Conservation (phyloP, 1,140 invertebrate species). For the Caerostris extrusa region DNA sequence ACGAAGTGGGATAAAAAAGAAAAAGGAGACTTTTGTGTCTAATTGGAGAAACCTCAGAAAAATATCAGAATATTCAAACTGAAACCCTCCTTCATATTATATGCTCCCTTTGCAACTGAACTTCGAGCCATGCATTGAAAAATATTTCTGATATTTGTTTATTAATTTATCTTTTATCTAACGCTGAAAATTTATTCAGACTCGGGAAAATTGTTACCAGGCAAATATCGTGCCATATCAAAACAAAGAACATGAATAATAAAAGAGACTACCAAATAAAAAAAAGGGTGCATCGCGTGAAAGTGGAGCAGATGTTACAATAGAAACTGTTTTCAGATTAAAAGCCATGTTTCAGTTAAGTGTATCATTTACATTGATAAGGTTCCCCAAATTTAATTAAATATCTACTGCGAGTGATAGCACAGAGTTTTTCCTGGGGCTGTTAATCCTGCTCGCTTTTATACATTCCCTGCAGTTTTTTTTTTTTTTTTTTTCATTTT, state of each 20-base stretch:
- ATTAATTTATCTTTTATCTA: too few species aligned
- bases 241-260: not conserved
- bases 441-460: not conserved
- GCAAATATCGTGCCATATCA: not conserved
- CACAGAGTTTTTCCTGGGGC: not conserved
- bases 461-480: not conserved
- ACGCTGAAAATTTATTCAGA: too few species aligned
- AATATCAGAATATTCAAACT: too few species aligned
- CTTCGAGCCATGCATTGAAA: too few species aligned
- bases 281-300: not conserved
- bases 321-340: not conserved
- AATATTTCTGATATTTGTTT: too few species aligned
- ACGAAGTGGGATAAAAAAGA: too few species aligned
- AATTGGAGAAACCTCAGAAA: too few species aligned
- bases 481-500: not conserved
- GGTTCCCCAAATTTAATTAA: conserved; percentile 31
- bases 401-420: not conserved
- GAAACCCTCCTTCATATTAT: too few species aligned
- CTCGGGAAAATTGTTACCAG: not conserved
- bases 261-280: not conserved
- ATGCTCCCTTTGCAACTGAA: too few species aligned
- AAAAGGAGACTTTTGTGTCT: too few species aligned
- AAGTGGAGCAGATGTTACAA: not conserved
- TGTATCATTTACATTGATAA: conserved; percentile 37
- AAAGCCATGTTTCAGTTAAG: not conserved